These are phyloP conservation scores for Thaumatotibia leucotreta DNA, from an alignment of 1,140 invertebrate genomes.

Conservation along the genomic window DNA sequence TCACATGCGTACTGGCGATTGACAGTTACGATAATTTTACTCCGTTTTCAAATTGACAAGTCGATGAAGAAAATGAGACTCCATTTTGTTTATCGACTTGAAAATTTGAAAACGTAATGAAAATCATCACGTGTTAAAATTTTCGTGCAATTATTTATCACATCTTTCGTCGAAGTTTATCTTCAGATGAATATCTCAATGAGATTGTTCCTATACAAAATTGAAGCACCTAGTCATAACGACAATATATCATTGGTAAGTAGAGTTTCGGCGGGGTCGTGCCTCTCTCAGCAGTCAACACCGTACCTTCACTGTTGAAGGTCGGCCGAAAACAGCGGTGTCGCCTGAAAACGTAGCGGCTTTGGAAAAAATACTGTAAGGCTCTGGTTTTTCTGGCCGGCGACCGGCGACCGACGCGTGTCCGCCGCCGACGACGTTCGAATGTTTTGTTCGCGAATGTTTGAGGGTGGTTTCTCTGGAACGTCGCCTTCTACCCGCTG, in stretches of 20 bases:
- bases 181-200: not conserved
- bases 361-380: slow-evolving; percentile 5
- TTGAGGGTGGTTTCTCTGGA: too few relatives aligned
- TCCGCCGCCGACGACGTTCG: too few relatives aligned
- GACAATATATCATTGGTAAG: not conserved
- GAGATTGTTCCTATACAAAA: slow-evolving; percentile 4
- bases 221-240: not conserved
- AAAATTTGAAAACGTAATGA: too few relatives aligned
- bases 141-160: not conserved
- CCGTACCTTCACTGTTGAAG: not conserved
- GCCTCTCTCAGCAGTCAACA: not conserved
- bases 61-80: not conserved
- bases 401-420: too few relatives aligned
- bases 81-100: too few relatives aligned
- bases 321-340: slow-evolving; percentile 6
- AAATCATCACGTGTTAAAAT: not conserved
- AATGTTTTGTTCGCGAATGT: too few relatives aligned
- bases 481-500: too few relatives aligned
- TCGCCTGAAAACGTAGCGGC: slow-evolving; percentile 2
- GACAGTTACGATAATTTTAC: not conserved
- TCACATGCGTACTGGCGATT: not conserved
- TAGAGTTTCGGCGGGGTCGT: slow-evolving; percentile 3
- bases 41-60: not conserved
- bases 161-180: not conserved
- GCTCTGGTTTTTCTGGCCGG: too few relatives aligned